Evolutionary conservation across 2,888 invertebrate genomes (phyloP), one percentile per base, ranked within the genome.

Genomic region (Blera fallax): DNA sequence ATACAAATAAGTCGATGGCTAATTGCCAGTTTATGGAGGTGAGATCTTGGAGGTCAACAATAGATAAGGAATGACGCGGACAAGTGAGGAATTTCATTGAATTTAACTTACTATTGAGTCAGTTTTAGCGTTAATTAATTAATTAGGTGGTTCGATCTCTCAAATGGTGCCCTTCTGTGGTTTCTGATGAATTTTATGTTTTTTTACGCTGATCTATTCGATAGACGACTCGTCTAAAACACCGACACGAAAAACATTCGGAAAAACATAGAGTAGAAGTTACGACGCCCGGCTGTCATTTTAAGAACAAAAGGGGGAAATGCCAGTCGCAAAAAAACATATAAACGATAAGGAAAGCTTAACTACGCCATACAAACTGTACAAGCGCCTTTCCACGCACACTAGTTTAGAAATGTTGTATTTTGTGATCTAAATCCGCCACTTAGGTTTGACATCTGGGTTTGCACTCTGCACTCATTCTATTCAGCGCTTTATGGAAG

Each of bases 61-160:
- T 8, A 67, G 80, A 74, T 65, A 64, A 60, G 14, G 3, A 54
- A 7, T 70, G 78, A 78, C 62, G 70, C 78, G 72, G n/a, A 1
- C 18, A 21, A 11, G 18, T 0, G 6, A 3, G 6, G 5, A 34
- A 48, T 65, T 50, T 37, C 11, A 3, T 27, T 27, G 8, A 7
- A 37, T 52, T 27, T 7, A 14, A 52, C 69, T 27, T 54, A 54
- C 40, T n/a, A 2, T 5, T 29, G 14, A 0, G 24, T 11, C n/a
- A 24, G n/a, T 4, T 50, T 34, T 18, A 8, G 7, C 29, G 14
- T 34, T 21, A 14, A 21, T 8, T 24, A 34, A 65, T 10, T 10
- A 10, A 2, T 21, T n/a, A n/a, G n/a, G n/a, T n/a, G n/a, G n/a
- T 8, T 48, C 24, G n/a, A 48, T 34, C 0, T 32, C 64, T 21